phyloP scores from a whole-genome alignment of 1,140 invertebrate species.

The Mylabris phalerata region DNA sequence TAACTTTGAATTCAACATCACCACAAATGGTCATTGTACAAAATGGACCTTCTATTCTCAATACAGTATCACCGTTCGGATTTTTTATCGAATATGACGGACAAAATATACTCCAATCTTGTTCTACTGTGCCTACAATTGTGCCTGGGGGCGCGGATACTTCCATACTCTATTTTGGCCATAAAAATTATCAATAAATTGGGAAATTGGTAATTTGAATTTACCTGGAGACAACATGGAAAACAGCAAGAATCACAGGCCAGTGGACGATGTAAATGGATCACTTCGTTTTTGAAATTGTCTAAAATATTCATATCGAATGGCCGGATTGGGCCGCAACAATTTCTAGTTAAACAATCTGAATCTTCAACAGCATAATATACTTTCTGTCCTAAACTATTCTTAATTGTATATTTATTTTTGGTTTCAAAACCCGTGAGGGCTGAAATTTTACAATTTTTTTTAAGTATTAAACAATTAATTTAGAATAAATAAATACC shows the following conservation, averaged over 20 bases:
- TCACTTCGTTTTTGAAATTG: conserved; percentile 68
- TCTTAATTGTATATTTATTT: conserved; percentile 81
- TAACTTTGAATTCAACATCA: conserved; percentile 65
- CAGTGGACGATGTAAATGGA: conserved; percentile 66
- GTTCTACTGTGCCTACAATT: conserved; percentile 69
- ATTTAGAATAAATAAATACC: conserved; percentile 42
- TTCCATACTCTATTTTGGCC: conserved; percentile 51
- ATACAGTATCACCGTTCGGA: conserved; percentile 63
- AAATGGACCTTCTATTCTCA: conserved; percentile 78
- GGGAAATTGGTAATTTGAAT: background rate
- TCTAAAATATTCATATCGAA: conserved; percentile 86
- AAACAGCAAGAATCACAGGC: conserved; percentile 73
- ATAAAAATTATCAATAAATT: background rate
- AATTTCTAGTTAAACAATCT: conserved; percentile 69
- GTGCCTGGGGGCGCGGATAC: conserved; percentile 65
- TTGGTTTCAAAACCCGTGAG: conserved; percentile 79
- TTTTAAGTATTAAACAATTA: background rate
- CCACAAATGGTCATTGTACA: conserved; percentile 76
- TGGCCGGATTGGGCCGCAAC: conserved; percentile 66
- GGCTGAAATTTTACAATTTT: conserved; percentile 44
- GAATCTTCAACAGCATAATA: conserved; percentile 81
- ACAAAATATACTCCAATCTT: conserved; percentile 76
- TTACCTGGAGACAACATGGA: conserved; percentile 78
- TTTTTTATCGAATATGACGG: conserved; percentile 77
- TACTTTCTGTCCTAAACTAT: conserved; percentile 68